Conservation (phyloP, 2,888 invertebrate genomes). For the Cerastis leucographa region DNA sequence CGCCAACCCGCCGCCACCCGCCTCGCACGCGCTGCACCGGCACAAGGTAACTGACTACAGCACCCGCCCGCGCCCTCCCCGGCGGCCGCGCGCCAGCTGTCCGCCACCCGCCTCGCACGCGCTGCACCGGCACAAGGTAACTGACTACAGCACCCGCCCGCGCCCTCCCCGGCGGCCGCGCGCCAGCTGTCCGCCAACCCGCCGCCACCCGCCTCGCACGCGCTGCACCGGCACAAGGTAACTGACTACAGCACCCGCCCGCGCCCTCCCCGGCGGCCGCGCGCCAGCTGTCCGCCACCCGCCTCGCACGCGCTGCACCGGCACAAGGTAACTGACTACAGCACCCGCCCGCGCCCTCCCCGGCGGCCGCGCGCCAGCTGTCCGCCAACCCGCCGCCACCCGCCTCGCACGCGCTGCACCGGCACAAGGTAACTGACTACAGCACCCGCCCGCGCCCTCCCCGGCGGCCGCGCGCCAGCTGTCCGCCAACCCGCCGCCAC, state of each 20-base stretch:
- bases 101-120: conserved; percentile 13
- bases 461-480: too few relatives aligned
- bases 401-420: background rate
- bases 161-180: background rate
- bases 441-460: conserved; percentile 83
- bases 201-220: conserved; percentile 9
- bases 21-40: conserved; percentile 61
- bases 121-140: conserved; percentile 86
- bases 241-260: conserved; percentile 86
- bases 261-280: background rate
- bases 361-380: too few relatives aligned
- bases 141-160: conserved; percentile 86
- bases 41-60: conserved; percentile 86
- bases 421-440: background rate
- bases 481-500: too few relatives aligned
- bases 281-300: background rate
- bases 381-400: too few relatives aligned
- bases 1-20: background rate
- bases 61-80: conserved; percentile 90
- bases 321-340: background rate
- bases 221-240: conserved; percentile 86
- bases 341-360: conserved; percentile 83
- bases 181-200: background rate
- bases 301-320: background rate
- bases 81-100: background rate